These are phyloP conservation scores for Motacilla alba DNA, from an alignment of 2,113 vertebrate genomes.

Conservation along the genomic window DNA sequence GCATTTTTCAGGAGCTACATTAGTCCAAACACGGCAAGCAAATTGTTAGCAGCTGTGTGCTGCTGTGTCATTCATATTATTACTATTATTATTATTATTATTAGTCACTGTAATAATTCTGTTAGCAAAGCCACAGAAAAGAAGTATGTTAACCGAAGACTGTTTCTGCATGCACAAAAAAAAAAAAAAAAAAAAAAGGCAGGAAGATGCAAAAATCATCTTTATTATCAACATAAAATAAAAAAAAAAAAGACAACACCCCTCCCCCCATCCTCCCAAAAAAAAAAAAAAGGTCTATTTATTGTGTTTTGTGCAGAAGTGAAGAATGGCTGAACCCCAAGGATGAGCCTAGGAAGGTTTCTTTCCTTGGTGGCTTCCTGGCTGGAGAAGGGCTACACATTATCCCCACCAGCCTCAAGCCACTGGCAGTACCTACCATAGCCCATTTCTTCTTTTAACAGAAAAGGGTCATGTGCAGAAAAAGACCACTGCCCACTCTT, in stretches of 20 bases:
- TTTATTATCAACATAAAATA: background rate
- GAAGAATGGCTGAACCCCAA: background rate
- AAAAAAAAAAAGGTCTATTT: background rate
- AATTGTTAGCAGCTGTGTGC: background rate
- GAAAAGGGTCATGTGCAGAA: background rate
- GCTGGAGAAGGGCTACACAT: background rate
- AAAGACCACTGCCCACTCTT: background rate
- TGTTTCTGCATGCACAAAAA: background rate
- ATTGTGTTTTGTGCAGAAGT: background rate
- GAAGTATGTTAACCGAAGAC: background rate
- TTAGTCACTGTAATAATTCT: background rate
- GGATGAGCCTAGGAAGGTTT: background rate
- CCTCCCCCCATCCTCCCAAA: rapidly evolving
- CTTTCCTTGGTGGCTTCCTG: background rate
- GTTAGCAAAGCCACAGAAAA: background rate
- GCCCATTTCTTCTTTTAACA: background rate
- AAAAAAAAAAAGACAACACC: background rate
- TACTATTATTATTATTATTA: background rate
- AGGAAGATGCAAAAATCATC: background rate
- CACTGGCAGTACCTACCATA: background rate
- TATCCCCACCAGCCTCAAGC: background rate
- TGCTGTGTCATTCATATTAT: background rate
- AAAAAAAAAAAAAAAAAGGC: background rate
- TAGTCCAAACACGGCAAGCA: background rate
- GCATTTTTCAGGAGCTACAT: background rate